These are phyloP conservation scores for Seriola dumerili DNA, from an alignment of 2,113 vertebrate genomes.

Conservation along the genomic window DNA sequence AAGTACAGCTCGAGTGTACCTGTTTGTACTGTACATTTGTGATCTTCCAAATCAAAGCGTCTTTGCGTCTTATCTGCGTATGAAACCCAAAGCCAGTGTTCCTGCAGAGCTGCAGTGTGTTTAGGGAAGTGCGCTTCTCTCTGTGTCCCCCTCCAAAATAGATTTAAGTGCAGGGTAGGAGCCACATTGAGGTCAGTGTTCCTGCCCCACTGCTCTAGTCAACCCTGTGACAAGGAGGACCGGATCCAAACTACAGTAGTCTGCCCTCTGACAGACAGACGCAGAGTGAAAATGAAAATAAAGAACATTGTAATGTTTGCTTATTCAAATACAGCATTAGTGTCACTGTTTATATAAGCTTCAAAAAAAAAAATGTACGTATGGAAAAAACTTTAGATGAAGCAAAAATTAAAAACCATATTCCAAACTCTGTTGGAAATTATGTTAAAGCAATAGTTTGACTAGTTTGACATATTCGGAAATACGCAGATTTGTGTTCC, in stretches of 20 bases:
- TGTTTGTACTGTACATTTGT: constrained; percentile 11
- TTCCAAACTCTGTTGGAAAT: too few species aligned
- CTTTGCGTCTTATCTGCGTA: constrained; percentile 34
- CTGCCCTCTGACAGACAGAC: constrained; percentile 14
- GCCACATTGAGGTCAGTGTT: constrained; percentile 73
- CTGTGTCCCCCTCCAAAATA: constrained; percentile 81
- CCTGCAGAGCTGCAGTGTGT: constrained; percentile 52
- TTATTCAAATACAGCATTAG: not conserved
- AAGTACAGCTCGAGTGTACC: not conserved
- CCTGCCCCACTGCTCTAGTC: constrained; percentile 68
- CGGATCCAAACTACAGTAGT: constrained; percentile 30
- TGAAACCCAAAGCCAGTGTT: constrained; percentile 21
- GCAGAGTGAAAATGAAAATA: not conserved
- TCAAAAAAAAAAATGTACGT: too few species aligned
- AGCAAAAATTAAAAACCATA: not conserved
- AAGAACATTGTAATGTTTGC: not conserved
- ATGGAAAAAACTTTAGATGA: not conserved
- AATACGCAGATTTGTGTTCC: not conserved
- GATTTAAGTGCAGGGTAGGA: constrained; percentile 86
- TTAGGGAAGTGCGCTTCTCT: constrained; percentile 57
- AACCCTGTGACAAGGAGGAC: constrained; percentile 59
- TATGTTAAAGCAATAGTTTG: not conserved
- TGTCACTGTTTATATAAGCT: not conserved
- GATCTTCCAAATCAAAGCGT: constrained; percentile 35
- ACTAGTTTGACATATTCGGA: not conserved